Base-by-base conservation (phyloP, 1,140 invertebrate species). In the Teleopsis dalmanni region DNA sequence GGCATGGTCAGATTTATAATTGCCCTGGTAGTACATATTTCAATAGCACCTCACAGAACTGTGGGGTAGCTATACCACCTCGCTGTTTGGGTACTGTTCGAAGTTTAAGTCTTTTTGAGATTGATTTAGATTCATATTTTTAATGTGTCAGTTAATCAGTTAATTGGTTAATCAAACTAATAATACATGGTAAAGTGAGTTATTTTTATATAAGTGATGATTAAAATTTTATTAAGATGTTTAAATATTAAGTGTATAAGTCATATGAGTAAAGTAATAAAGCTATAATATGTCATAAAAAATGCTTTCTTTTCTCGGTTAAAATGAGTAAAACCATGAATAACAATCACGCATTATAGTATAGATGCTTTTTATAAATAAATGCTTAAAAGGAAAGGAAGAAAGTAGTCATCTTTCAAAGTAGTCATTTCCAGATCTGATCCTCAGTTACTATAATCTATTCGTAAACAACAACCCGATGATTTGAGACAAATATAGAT, bases 1-100 rank as follows among this genome's bases (percentile, higher is more conserved):
- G 63, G 63, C 29, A 9, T n/a, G 63, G 63, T 3, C 42, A 56
- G 7, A 21, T 50, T 38, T 61, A 65, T 29, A 58, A 52, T 3
- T 62, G 60, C 23, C 53, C 60, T 18, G 59, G 57, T 1, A 18
- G 6, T 9, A 36, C 53, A 10, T 61, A 53, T 33, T 62, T 62
- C 14, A 47, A 52, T 42, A 54, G 48, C 18, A 4, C 46, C 4
- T 18, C 55, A 1, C 23, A 23, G 4, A 27, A 4, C 31, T 59
- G 36, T 52, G 49, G 26, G 9, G 38, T 48, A 8, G 38, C 14
- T 1, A 27, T 57, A 41, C 64, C 64, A 6, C 4, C 36, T 9
- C 23, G 43, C 22, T 51, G 49, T 19, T 3, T 4, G 1, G 23
- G 35, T 10, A 29, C 34, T 11, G 7, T 4, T 5, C 46, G 13